Evolutionary conservation across 2,888 invertebrate species (phyloP).

Genomic region (Calliscelio sp.): DNA sequence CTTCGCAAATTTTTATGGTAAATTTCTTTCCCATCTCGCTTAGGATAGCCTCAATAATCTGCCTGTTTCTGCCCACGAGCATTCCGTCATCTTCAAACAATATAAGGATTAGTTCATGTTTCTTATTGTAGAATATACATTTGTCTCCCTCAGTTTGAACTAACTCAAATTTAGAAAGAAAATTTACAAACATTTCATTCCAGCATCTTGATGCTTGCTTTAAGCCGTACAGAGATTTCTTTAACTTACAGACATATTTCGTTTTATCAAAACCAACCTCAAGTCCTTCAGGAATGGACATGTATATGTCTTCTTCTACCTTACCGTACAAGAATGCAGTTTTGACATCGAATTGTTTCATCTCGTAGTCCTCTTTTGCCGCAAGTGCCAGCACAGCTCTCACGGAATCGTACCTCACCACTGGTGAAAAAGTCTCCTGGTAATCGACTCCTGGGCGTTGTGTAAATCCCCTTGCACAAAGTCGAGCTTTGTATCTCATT

Average conservation of each 20-base stretch:
- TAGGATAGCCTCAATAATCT: neutral
- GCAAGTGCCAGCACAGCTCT: constrained; percentile 26
- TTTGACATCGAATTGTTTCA: constrained; percentile 46
- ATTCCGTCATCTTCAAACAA: constrained; percentile 53
- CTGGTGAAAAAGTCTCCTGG: constrained; percentile 41
- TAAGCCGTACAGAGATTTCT: neutral
- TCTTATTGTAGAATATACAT: constrained; percentile 24
- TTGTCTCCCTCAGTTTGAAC: constrained; percentile 12
- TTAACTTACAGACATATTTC: neutral
- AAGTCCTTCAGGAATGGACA: constrained; percentile 18
- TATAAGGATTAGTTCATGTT: constrained; percentile 9
- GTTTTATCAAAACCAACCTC: neutral
- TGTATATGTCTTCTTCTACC: constrained; percentile 40
- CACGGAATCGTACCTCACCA: constrained; percentile 43
- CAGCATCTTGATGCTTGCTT: constrained; percentile 18
- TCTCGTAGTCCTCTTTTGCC: constrained; percentile 14
- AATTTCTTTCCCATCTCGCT: constrained; percentile 5
- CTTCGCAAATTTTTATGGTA: constrained; percentile 26
- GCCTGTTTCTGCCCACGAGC: constrained; percentile 22
- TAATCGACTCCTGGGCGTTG: constrained; percentile 59
- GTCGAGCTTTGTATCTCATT: constrained; percentile 64
- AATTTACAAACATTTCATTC: constrained; percentile 15
- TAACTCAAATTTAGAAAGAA: neutral
- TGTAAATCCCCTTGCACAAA: constrained; percentile 66
- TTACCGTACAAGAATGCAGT: constrained; percentile 49